Conservation (phyloP, 1,140 invertebrate species). For the Euwallacea similis region DNA sequence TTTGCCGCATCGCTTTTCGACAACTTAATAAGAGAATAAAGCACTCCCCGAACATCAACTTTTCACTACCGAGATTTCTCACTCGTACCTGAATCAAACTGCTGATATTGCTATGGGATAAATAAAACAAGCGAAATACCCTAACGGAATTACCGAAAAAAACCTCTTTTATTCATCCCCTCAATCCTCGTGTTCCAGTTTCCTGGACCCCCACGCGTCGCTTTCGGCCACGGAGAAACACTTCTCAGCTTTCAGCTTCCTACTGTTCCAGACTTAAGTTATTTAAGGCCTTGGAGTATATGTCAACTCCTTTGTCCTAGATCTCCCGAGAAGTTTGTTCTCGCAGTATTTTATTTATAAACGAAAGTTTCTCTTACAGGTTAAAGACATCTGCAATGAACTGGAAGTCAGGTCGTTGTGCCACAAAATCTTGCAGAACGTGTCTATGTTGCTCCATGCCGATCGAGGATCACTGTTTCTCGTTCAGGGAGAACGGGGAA, state of each 20-base stretch:
- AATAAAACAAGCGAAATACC: slow-evolving; percentile 4
- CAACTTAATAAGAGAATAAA: no score
- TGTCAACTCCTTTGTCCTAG: slow-evolving; percentile 1
- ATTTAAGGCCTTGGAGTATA: slow-evolving; percentile 15
- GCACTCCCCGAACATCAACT: no score
- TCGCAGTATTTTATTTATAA: not conserved
- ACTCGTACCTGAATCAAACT: no score
- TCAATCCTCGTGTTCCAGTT: slow-evolving; percentile 1
- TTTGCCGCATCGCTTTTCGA: no score
- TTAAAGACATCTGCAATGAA: slow-evolving; percentile 96
- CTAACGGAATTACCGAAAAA: slow-evolving; percentile 5
- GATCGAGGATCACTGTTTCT: slow-evolving; percentile 92
- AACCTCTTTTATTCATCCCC: slow-evolving; percentile 1
- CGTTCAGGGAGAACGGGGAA: slow-evolving; percentile 74
- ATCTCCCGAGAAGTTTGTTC: not conserved
- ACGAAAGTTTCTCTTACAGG: slow-evolving; percentile 58
- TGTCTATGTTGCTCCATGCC: slow-evolving; percentile 87
- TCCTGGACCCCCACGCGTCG: not conserved
- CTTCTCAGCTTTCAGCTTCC: slow-evolving; percentile 17
- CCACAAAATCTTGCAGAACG: slow-evolving; percentile 95
- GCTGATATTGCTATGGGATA: not conserved
- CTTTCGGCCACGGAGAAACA: not conserved
- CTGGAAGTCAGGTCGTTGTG: slow-evolving; percentile 89
- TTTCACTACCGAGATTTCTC: no score
- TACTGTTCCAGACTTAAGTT: slow-evolving; percentile 10